These are phyloP conservation scores for Heliocidaris tuberculata DNA, from an alignment of 35 echinoderm and acorn worm genomes.

Conservation along the genomic window DNA sequence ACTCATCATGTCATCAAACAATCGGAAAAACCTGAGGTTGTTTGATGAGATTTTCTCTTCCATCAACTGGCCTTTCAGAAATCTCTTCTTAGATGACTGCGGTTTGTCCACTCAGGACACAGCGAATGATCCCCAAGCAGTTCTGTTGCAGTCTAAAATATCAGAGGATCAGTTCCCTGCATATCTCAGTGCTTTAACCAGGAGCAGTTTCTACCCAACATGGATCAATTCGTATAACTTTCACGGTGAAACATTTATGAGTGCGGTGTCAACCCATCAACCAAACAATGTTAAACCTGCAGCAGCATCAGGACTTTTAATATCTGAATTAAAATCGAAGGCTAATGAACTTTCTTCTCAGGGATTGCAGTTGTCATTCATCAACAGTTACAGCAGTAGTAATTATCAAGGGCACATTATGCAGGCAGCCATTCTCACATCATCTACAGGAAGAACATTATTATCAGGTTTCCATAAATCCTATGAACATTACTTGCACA, in stretches of 20 bases:
- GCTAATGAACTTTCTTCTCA: conserved; percentile 19
- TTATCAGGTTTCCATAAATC: conserved; percentile 50
- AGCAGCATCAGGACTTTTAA: conserved; percentile 34
- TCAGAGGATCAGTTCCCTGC: conserved; percentile 62
- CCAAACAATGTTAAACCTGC: not conserved
- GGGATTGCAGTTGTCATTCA: conserved; percentile 51
- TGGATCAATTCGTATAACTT: conserved; percentile 81
- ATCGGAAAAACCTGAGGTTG: conserved; percentile 69
- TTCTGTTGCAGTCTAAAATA: conserved; percentile 59
- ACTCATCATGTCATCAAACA: conserved; percentile 75
- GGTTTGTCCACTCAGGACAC: not conserved
- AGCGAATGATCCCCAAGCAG: conserved; percentile 5
- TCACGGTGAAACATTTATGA: conserved; percentile 64
- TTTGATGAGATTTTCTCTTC: conserved; percentile 57
- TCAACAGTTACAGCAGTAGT: conserved; percentile 69
- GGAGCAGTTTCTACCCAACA: conserved; percentile 49
- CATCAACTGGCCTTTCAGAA: conserved; percentile 63
- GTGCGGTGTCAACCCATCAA: conserved; percentile 55
- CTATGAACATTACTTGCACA: conserved; percentile 19
- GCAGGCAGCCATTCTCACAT: conserved; percentile 56
- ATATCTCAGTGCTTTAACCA: conserved; percentile 58
- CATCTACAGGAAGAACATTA: conserved; percentile 25
- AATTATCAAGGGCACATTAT: conserved; percentile 54
- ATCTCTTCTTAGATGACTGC: conserved; percentile 60
- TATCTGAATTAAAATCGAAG: conserved; percentile 47